A percentile compares a stretch with the other conserved stretches of the same genome.
phyloP scores from a whole-genome alignment of 2,888 invertebrate genomes.

The Fragum whitleyi region DNA sequence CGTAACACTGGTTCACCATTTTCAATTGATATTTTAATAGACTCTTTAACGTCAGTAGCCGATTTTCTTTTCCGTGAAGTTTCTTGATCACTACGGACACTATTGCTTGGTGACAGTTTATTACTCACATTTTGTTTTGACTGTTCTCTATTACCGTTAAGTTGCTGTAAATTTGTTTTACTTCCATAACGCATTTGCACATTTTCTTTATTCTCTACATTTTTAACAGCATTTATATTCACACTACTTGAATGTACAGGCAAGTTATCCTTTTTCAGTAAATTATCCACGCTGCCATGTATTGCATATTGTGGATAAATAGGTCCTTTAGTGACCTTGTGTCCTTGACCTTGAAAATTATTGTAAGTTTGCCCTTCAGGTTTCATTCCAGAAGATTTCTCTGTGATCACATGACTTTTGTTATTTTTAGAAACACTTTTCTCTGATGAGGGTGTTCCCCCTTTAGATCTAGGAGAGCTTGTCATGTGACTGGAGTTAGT shows the following conservation, averaged over 20 bases:
- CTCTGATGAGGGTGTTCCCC: background rate
- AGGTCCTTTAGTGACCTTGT: conserved; percentile 6
- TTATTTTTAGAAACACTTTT: conserved; percentile 13
- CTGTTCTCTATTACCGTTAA: background rate
- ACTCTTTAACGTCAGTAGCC: conserved; percentile 38
- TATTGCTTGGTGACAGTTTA: conserved; percentile 3
- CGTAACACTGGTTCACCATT: conserved; percentile 68
- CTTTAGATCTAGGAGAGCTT: conserved; percentile 45
- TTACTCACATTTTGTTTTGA: background rate
- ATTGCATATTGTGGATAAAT: background rate
- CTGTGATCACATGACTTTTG: conserved; percentile 9
- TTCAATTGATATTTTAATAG: conserved; percentile 32
- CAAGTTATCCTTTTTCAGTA: background rate
- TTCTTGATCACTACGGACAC: conserved; percentile 8
- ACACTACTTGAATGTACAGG: background rate
- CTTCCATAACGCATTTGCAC: conserved; percentile 24
- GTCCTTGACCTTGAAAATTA: conserved; percentile 13
- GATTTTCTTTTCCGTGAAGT: conserved; percentile 23
- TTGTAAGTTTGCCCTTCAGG: conserved; percentile 23
- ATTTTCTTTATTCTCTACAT: conserved; percentile 17
- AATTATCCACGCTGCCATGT: conserved; percentile 12
- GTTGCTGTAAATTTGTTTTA: background rate
- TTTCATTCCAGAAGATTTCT: conserved; percentile 8
- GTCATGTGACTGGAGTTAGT: conserved; percentile 38
- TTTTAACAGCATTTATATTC: background rate